phyloP scores from a whole-genome alignment of 2,888 invertebrate genomes.

The Oscheius sp. region DNA sequence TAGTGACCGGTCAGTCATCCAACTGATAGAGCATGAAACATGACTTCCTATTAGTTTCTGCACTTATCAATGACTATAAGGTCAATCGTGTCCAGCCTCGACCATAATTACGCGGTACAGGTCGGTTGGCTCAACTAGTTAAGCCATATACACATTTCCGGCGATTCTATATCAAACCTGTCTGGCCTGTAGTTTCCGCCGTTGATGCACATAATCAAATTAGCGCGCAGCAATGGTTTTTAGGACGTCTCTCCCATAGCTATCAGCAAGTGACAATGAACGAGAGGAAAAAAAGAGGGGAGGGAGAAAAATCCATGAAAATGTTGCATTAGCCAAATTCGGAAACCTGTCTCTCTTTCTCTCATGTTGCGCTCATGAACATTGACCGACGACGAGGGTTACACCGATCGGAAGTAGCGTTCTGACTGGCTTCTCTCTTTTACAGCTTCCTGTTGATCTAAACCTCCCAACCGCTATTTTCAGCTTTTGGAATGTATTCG shows the following conservation, averaged over 20 bases:
- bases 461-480: background rate
- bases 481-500: conserved; percentile 35
- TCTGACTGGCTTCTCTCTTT: conserved; percentile 24
- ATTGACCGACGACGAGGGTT: background rate
- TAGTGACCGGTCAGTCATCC: no score
- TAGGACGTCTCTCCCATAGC: conserved; percentile 23
- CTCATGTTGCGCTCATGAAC: background rate
- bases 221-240: conserved; percentile 37
- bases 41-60: no score
- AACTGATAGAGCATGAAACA: no score
- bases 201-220: conserved; percentile 37
- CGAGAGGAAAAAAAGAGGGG: no score
- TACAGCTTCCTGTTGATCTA: conserved; percentile 3
- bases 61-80: no score
- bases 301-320: background rate
- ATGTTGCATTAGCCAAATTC: background rate
- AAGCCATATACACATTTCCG: conserved; percentile 29
- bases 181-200: conserved; percentile 36
- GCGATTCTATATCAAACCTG: conserved; percentile 34
- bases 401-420: conserved; percentile 28
- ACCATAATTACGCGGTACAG: conserved; percentile 3
- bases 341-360: background rate
- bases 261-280: conserved; percentile 2
- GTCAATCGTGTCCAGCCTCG: background rate
- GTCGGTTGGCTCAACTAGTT: conserved; percentile 1